phyloP scores from a whole-genome alignment of 2,113 vertebrate species.

The Platysteira castanea region DNA sequence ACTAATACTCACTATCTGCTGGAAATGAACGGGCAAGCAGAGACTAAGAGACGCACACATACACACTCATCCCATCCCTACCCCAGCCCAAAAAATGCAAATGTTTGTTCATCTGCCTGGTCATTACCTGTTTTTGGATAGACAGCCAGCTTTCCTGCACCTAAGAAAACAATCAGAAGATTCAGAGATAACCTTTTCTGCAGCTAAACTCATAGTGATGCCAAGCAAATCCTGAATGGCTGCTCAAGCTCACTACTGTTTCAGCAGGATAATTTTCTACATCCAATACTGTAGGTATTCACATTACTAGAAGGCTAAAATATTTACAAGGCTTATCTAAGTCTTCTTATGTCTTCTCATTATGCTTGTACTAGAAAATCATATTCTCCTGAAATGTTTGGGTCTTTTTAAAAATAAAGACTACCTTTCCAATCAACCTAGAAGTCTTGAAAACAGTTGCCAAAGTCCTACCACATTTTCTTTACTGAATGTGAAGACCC shows the following conservation, averaged over 20 bases:
- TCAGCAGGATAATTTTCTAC: not conserved
- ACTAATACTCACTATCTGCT: not conserved
- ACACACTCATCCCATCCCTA: not conserved
- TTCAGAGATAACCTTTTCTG: not conserved
- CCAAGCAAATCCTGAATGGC: not conserved
- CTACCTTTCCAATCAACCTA: not conserved
- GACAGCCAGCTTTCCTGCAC: not conserved
- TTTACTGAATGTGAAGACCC: not conserved
- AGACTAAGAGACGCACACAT: not conserved
- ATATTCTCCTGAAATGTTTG: not conserved
- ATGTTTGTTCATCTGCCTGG: not conserved
- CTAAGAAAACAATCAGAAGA: not conserved
- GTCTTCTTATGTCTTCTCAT: not conserved
- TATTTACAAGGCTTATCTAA: not conserved
- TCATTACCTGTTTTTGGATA: not conserved
- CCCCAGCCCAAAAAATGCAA: accelerated
- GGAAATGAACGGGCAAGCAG: not conserved
- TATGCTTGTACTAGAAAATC: not conserved
- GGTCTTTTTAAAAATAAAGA: not conserved
- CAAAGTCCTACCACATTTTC: not conserved
- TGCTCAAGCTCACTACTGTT: not conserved
- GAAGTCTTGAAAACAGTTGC: not conserved
- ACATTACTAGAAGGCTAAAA: not conserved
- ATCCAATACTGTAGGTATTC: not conserved
- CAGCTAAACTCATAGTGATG: not conserved